Percentiles rank a stretch among this genome's conserved stretches.
phyloP scores from a whole-genome alignment of 2,888 invertebrate genomes.

The Aphidius colemani region DNA sequence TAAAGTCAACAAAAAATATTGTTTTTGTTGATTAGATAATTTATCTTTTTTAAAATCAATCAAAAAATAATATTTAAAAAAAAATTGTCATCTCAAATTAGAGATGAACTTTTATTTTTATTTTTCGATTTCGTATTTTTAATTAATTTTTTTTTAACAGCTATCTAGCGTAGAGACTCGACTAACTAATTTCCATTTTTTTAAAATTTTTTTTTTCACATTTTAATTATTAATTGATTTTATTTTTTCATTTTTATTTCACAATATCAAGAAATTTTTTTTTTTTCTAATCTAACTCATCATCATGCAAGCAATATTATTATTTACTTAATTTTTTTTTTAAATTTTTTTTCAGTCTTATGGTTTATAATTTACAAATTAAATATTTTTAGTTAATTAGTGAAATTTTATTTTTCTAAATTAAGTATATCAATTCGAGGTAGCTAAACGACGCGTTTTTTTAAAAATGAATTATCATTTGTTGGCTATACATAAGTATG shows the following conservation, averaged over 20 bases:
- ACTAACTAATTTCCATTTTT: neutral
- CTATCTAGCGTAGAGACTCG: no score
- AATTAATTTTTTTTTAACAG: no score
- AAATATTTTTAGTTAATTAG: neutral
- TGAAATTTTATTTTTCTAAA: constrained; percentile 1
- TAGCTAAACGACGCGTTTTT: neutral
- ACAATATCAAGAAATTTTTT: constrained; percentile 1
- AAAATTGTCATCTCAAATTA: no score
- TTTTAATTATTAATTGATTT: neutral
- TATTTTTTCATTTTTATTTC: neutral
- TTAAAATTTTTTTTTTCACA: neutral
- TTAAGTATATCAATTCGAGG: constrained; percentile 2
- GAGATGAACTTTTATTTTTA: no score
- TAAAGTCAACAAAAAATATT: no score
- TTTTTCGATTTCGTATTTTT: no score
- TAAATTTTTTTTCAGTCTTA: constrained; percentile 33
- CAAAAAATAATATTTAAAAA: no score
- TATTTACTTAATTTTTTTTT: no score
- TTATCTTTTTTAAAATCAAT: no score
- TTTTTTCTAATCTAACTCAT: constrained; percentile 26
- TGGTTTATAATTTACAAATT: constrained; percentile 30
- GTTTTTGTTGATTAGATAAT: no score
- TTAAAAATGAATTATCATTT: neutral
- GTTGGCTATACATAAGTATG: neutral
- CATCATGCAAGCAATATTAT: constrained; percentile 34